Conservation (phyloP, 1,140 invertebrate genomes). For the Hylaeus volcanicus region DNA sequence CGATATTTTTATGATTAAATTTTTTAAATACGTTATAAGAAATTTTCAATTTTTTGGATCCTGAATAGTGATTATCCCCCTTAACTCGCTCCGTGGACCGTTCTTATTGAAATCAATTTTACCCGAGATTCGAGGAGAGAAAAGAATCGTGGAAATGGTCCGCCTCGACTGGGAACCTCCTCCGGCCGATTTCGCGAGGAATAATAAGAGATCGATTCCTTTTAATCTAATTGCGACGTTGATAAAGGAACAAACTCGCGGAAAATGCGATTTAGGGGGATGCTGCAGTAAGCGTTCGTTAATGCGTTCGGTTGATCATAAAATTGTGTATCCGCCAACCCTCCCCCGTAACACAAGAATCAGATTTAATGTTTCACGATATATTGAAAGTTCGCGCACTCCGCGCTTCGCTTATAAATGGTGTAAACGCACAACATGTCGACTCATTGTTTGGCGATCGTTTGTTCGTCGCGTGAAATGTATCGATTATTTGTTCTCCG, state of each 20-base stretch:
- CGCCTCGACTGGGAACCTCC: background rate
- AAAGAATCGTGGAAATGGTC: conserved; percentile 1
- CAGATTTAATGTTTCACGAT: conserved; percentile 9
- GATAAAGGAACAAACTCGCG: conserved; percentile 9
- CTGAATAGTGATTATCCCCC: no score
- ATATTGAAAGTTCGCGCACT: conserved; percentile 14
- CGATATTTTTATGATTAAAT: no score
- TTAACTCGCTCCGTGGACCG: conserved; percentile 43
- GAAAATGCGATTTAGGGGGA: conserved; percentile 1
- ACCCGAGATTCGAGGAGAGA: background rate
- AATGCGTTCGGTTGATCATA: conserved; percentile 7
- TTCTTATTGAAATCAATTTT: conserved; percentile 45
- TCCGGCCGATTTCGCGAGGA: conserved; percentile 21
- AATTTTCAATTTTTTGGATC: no score
- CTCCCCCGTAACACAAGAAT: background rate
- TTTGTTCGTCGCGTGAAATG: background rate
- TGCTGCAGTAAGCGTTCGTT: background rate
- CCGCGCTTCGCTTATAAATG: background rate
- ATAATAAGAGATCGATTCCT: conserved; percentile 45
- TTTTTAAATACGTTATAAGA: no score
- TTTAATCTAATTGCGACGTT: conserved; percentile 34
- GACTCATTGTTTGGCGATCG: background rate
- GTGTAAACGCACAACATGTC: background rate
- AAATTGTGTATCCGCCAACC: background rate
- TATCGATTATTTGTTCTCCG: conserved; percentile 18